Base-by-base conservation (phyloP, 1,140 invertebrate species). In the Centruroides sculpturatus region DNA sequence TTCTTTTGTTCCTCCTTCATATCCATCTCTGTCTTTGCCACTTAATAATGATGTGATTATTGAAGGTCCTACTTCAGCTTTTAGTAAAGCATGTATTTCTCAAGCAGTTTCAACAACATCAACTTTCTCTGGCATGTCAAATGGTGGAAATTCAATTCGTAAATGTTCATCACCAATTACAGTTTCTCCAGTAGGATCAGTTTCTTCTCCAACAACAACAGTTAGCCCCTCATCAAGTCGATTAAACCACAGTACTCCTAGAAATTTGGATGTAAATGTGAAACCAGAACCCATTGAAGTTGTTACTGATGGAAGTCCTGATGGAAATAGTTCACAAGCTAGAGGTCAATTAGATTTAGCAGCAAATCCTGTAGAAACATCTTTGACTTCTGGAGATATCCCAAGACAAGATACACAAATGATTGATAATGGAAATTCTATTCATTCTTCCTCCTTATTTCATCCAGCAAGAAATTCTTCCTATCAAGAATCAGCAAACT, bases 221-320 rank as follows among this genome's bases (percentile, higher is more conserved):
- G 35, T 50, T 5, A 59, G 50, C 56, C 54, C 58, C 7, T 34
- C 53, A 4, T 34, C 53, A 35, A 50, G 47, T 34, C 4, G 4
- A 10, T 23, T 13, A 3, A 47, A 52, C 47, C 23, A 34, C 47
- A 13, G 11, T 11, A 13, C 52, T 23, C 7, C 34, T 4, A 12
- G 53, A 34, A 51, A 58, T 13, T 48, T 56, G 10, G 47, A 50
- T 47, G 47, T 63, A 5, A 46, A 23, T 46, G 55, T 63, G 12
- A 63, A 63, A 49, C 58, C 62, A 5, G 62, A 63, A 46, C 62
- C 62, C 11, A 36, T 58, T n/a, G 62, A 63, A 35, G 35, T 62
- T 47, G 6, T 46, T 9, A 55, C 59, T 41, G 62, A 63, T 59
- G 62, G 59, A 34, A 63, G 62, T 34, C 62, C 59, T 41, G 59